Percentiles rank a stretch among this genome's conserved stretches.
These are phyloP conservation scores for Melanostoma mellinum DNA, from an alignment of 2,888 invertebrate species.

Conservation along the genomic window DNA sequence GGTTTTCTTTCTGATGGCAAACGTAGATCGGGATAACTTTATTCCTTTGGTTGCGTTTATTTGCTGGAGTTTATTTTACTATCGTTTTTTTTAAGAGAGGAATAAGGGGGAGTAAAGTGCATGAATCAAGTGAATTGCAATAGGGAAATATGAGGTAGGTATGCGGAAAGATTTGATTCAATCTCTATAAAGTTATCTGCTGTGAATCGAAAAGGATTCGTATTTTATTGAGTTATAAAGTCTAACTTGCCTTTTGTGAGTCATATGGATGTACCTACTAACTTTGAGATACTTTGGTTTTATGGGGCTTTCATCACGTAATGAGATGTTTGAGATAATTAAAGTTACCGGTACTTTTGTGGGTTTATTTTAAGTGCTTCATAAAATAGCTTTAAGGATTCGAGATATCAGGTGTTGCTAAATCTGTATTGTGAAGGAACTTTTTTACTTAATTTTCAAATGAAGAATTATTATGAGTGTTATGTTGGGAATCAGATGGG, in stretches of 20 bases:
- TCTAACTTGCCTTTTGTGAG: not conserved
- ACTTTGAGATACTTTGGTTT: constrained; percentile 13
- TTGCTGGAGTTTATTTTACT: constrained; percentile 35
- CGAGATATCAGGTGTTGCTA: no score
- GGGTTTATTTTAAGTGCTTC: no score
- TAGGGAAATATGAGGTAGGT: constrained; percentile 14
- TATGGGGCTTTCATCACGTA: constrained; percentile 56
- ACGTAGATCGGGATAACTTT: not conserved
- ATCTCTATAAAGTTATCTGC: constrained; percentile 59
- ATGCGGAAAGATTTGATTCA: constrained; percentile 57
- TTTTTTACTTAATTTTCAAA: no score
- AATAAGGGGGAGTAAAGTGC: not conserved
- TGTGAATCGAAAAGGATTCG: constrained; percentile 54
- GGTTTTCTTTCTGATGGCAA: no score
- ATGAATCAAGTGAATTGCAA: constrained; percentile 8
- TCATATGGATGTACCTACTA: not conserved
- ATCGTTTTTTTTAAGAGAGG: constrained; percentile 15
- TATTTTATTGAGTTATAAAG: not conserved
- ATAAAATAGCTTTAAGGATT: no score
- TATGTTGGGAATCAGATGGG: no score
- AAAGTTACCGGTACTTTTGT: constrained; percentile 35
- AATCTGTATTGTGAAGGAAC: no score
- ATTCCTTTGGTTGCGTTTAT: constrained; percentile 36
- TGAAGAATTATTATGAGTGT: no score
- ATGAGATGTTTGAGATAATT: constrained; percentile 65